These are phyloP conservation scores for Menidia menidia DNA, from an alignment of 2,797 vertebrate genomes.

Conservation along the genomic window DNA sequence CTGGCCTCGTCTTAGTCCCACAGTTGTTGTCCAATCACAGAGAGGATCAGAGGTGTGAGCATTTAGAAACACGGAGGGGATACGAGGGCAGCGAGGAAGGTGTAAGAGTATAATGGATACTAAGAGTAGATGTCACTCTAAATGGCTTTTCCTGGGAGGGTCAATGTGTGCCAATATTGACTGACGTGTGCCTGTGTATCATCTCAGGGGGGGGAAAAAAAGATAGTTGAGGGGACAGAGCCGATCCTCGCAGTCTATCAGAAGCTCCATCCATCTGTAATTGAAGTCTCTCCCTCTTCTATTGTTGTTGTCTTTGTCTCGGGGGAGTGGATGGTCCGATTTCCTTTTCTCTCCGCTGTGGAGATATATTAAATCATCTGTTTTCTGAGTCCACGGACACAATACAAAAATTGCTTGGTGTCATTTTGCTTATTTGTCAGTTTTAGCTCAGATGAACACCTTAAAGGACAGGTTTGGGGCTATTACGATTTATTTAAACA, in stretches of 20 bases:
- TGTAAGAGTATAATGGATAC: constrained; percentile 64
- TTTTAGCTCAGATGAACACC: constrained; percentile 24
- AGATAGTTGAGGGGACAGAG: constrained; percentile 41
- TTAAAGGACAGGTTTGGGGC: neutral
- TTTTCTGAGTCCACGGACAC: constrained; percentile 12
- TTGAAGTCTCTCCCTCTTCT: constrained; percentile 71
- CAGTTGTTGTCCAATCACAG: constrained; percentile 72
- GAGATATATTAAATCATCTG: constrained; percentile 20
- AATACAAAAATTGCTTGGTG: constrained; percentile 13
- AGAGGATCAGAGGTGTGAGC: constrained; percentile 61
- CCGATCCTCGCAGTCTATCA: constrained; percentile 72
- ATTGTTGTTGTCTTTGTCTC: constrained; percentile 74
- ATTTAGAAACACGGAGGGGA: constrained; percentile 47
- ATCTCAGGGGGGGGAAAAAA: constrained; percentile 51
- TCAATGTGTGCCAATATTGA: constrained; percentile 70
- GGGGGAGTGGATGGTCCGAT: constrained; percentile 56
- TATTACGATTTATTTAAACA: constrained; percentile 6
- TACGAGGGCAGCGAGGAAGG: constrained; percentile 47
- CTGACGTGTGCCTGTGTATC: constrained; percentile 40
- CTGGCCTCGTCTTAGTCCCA: constrained; percentile 40
- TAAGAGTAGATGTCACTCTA: constrained; percentile 69
- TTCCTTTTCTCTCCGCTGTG: constrained; percentile 39
- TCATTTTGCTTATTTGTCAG: constrained; percentile 10
- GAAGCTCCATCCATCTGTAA: constrained; percentile 69
- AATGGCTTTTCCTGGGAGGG: constrained; percentile 71